Base-by-base conservation (phyloP, 2,797 vertebrate species). In the Eurystomus glaucurus region DNA sequence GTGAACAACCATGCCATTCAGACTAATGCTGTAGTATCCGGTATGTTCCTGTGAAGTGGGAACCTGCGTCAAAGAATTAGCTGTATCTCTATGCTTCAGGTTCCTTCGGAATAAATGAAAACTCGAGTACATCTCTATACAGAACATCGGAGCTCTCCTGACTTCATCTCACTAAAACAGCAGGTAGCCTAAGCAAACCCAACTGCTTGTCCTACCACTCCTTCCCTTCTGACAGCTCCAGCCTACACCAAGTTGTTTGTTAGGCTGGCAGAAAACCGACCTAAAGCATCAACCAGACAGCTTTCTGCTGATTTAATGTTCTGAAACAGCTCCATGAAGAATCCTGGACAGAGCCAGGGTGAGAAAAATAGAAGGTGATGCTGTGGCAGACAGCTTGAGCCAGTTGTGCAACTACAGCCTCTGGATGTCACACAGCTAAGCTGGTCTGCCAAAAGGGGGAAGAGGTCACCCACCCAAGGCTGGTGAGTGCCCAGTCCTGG, bases 401-500 rank as follows among this genome's bases (percentile, higher is more conserved):
- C 13, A 35, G n/a, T 3, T 46, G 39, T 41, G 14, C 19, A 78
- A 41, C 29, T 51, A 51, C 18, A 51, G 37, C 18, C 37, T 87
- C 48, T 52, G 39, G 29, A 62, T 43, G 18, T n/a, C 37, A 46
- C 16, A 51, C 9, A 48, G n/a, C 19, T 57, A 41, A 62, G 29
- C n/a, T 58, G 29, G 22, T 35, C 45, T 88, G 62, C 61, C 45
- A 79, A 31, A 68, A 51, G 21, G 3, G n/a, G 18, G 41, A 72
- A 41, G 25, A 57, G 26, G 31, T 52, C 12, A 52, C 26, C 19
- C 3, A 16, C 6, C 14, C 11, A 0, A 0, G 17, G 35, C 29
- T 69, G 33, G 9, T 5, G 28, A 69, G 5, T 25, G 45, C 33
- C 21, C 31, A 54, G 51, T 48, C 37, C 39, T 64, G 33, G 45